Evolutionary conservation across 2,797 vertebrate genomes (phyloP).

Genomic region (Malurus leucopterus): DNA sequence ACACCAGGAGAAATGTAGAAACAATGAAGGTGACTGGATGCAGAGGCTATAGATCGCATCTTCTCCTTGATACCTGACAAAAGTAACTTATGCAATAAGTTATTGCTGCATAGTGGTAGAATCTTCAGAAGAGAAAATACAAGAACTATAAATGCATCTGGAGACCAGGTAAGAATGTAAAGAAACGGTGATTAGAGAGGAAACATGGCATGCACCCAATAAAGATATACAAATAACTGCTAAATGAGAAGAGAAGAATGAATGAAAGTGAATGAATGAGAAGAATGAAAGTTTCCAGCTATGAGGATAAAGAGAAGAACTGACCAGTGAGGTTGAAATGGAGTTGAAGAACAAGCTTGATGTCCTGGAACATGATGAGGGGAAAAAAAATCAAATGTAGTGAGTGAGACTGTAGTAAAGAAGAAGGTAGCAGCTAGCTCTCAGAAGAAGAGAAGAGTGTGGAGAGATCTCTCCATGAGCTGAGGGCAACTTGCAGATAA

Average conservation of each 20-base stretch:
- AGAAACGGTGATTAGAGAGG: slow-evolving; percentile 47
- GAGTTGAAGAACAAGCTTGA: slow-evolving; percentile 48
- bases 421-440: slow-evolving; percentile 18
- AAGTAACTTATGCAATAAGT: slow-evolving; percentile 59
- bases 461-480: background rate
- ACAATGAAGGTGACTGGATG: slow-evolving; percentile 63
- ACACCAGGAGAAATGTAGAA: slow-evolving; percentile 62
- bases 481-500: background rate
- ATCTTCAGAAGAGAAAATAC: slow-evolving; percentile 57
- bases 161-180: slow-evolving; percentile 61
- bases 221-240: slow-evolving; percentile 48
- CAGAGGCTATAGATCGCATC: slow-evolving; percentile 64
- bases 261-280: slow-evolving; percentile 63
- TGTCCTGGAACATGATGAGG: background rate
- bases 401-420: background rate
- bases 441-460: slow-evolving; percentile 18
- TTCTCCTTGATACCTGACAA: slow-evolving; percentile 62
- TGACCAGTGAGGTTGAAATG: slow-evolving; percentile 54
- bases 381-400: background rate
- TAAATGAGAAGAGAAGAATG: slow-evolving; percentile 63
- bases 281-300: slow-evolving; percentile 60
- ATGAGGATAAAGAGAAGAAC: slow-evolving; percentile 54
- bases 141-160: slow-evolving; percentile 59
- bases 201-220: slow-evolving; percentile 48
- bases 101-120: slow-evolving; percentile 60